These are phyloP conservation scores for Melanotaenia maccullochi DNA, from an alignment of 2,797 vertebrate genomes.

Conservation along the genomic window DNA sequence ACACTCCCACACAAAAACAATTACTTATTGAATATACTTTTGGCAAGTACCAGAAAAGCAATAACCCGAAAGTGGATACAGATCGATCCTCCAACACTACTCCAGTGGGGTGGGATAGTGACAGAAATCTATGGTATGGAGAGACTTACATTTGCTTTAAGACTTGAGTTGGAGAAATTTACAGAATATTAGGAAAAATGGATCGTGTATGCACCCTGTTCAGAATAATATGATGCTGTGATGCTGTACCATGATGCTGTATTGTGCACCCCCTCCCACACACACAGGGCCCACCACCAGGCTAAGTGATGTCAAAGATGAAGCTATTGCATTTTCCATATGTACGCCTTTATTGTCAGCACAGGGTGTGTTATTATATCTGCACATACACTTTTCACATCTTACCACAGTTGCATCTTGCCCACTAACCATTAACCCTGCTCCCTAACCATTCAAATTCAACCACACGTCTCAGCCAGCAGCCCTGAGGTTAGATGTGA, in stretches of 20 bases:
- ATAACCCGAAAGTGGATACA: neutral
- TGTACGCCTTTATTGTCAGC: too few relatives aligned
- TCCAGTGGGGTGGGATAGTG: neutral
- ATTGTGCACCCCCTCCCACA: too few relatives aligned
- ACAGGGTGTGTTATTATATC: too few relatives aligned
- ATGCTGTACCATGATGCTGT: too few relatives aligned
- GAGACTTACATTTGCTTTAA: conserved; percentile 4
- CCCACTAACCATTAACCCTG: too few relatives aligned
- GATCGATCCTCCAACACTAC: neutral
- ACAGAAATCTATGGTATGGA: neutral
- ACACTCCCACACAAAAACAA: neutral
- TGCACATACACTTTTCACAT: neutral
- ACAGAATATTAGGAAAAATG: neutral
- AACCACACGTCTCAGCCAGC: neutral
- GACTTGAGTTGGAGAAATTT: neutral
- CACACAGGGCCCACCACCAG: too few relatives aligned
- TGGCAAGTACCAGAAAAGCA: conserved; percentile 1
- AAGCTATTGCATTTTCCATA: too few relatives aligned
- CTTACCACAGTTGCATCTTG: neutral
- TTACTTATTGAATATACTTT: neutral
- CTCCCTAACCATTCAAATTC: too few relatives aligned
- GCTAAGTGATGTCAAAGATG: too few relatives aligned
- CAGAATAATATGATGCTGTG: too few relatives aligned
- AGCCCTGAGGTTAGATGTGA: neutral
- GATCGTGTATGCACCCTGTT: neutral